Base-by-base conservation (phyloP, 2,797 vertebrate genomes). In the Oreochromis mossambicus region DNA sequence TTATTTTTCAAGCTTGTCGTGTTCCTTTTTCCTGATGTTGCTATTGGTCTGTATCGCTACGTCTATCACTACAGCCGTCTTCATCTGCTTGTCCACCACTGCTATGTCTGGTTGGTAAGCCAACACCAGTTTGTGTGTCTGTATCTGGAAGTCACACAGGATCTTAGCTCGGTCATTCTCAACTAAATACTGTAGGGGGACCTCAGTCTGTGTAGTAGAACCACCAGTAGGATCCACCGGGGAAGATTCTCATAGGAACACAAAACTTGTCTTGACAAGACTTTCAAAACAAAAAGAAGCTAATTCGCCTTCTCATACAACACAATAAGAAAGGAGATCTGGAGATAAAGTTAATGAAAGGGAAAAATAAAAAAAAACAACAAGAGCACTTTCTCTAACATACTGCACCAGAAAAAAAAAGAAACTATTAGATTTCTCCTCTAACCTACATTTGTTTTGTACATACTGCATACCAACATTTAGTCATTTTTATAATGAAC, bases 201-300 rank as follows among this genome's bases (percentile, higher is more conserved):
- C 19, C 61, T 66, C 5, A 19, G 36, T 24, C 38, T 26, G 38
- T 11, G 43, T 4, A 32, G 43, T n/a, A 50, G 24, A 75, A 4
- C 68, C 7, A 11, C 70, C 10, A 75, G 3, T 8, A 29, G 26
- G 4, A 32, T n/a, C 46, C 2, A 1, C 1, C 1, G 0, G 43
- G 43, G 29, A 32, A 75, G 17, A 50, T 13, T 75, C 70, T 48
- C 17, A 32, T 7, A 19, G 15, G 3, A 19, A 29, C 17, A 32
- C 70, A 6, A 75, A 2, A 50, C 70, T 48, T 73, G 14, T 10
- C 24, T 29, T 73, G 41, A 73, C 68, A 12, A 73, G 24, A 50
- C 43, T 50, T 75, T 32, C 1, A 19, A 50, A 50, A 32, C 9
- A 19, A 73, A 32, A 48, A 0, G 0, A 26, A 46, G 21, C 41